Evolutionary conservation across 2,888 invertebrate genomes (phyloP), one percentile per base, ranked within the genome.

Genomic region (Eurytoma adleriae): DNA sequence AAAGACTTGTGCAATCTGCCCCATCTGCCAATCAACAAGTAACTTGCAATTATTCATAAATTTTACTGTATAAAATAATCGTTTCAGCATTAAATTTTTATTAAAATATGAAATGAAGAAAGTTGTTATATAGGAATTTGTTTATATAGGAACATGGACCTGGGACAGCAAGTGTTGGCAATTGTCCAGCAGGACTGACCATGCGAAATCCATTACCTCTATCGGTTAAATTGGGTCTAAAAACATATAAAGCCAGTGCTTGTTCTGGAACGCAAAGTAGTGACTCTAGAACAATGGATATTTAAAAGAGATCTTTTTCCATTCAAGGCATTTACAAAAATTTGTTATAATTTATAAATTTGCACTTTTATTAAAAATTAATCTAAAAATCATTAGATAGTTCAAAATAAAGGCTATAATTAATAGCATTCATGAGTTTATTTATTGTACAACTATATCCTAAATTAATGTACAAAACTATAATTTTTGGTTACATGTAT

Each of bases 1-100:
- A 94, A 40, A 91, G 94, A 66, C 90, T 94, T 84, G 93, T 94
- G 79, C 94, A 94, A 87, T 93, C 94, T 14, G 93, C 94, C 54
- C 91, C 92, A n/a, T 90, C 91, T 61, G 89, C 89, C 79, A 91
- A 91, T 76, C 84, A 86, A 3, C 89, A 89, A 85, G 89, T 89
- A 79, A 84, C 30, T 56, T 40, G 4, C 7, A 40, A 69, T 61
- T 57, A 71, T 13, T 59, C 3, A 24, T 54, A 72, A 27, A 71
- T 24, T 24, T 71, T 14, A 24, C 12, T 27, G 30, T 12, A 12
- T 56, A 30, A 69, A 27, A 2, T 56, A 30, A 56, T 14, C 4
- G 16, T 57, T 69, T 56, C 7, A 20, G n/a, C 24, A n/a, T 59
- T 16, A 27, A 62, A 62, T 27, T 27, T 12, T 1, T 3, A 24